Evolutionary conservation across 2,888 invertebrate genomes (phyloP).

Genomic region (Augiades crinisus): DNA sequence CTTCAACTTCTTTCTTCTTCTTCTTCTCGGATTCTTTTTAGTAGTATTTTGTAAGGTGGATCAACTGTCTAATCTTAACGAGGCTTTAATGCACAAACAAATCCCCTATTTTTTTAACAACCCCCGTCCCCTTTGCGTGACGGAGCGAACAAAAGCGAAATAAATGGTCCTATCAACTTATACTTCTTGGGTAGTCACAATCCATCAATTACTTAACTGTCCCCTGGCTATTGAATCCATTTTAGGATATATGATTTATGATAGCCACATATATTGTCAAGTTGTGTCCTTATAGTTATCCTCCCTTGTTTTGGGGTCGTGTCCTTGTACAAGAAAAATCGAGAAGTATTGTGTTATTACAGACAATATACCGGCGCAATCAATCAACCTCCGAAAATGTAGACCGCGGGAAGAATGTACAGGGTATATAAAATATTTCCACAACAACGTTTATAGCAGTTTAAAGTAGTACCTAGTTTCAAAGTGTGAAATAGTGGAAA

Average conservation of each 20-base stretch:
- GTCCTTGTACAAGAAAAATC: slow-evolving; percentile 8
- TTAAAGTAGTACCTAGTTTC: too few relatives aligned
- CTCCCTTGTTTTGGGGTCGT: slow-evolving; percentile 6
- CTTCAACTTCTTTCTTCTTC: too few relatives aligned
- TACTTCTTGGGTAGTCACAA: slow-evolving; percentile 29
- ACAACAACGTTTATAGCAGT: too few relatives aligned
- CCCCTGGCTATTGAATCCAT: slow-evolving; percentile 26
- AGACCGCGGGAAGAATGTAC: too few relatives aligned
- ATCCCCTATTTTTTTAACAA: slow-evolving; percentile 16
- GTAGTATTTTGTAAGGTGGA: background rate
- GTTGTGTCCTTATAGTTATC: slow-evolving; percentile 13
- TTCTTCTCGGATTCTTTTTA: too few relatives aligned
- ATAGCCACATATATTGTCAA: slow-evolving; percentile 21
- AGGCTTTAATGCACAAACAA: slow-evolving; percentile 27
- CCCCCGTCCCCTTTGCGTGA: slow-evolving; percentile 21
- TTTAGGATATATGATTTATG: slow-evolving; percentile 29
- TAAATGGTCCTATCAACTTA: slow-evolving; percentile 37
- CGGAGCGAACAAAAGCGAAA: slow-evolving; percentile 32
- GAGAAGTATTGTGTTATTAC: background rate
- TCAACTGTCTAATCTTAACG: slow-evolving; percentile 20
- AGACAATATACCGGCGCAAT: background rate
- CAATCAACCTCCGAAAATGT: background rate
- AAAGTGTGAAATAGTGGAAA: too few relatives aligned
- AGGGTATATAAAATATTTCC: too few relatives aligned
- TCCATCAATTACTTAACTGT: slow-evolving; percentile 37